Evolutionary conservation across 2,113 vertebrate genomes (phyloP).

Genomic region (Oncorhynchus keta): DNA sequence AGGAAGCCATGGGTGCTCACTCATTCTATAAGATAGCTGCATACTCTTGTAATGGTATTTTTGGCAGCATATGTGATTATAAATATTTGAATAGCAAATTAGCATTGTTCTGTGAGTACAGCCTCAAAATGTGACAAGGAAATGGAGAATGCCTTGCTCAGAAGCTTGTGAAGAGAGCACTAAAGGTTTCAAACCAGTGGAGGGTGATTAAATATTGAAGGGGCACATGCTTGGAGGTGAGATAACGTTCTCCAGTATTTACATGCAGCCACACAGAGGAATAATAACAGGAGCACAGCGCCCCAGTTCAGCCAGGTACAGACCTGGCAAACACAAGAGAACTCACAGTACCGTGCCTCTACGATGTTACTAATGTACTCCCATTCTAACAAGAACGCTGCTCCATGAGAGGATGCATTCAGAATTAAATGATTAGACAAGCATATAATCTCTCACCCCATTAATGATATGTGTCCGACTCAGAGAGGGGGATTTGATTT

Average conservation of each 20-base stretch:
- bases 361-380: too few species aligned
- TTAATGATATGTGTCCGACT: too few species aligned
- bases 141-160: slow-evolving; percentile 48
- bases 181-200: slow-evolving; percentile 52
- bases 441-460: too few species aligned
- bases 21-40: too few species aligned
- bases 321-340: neutral
- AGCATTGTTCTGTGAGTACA: slow-evolving; percentile 7
- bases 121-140: slow-evolving; percentile 5
- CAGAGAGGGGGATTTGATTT: too few species aligned
- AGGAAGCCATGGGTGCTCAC: too few species aligned
- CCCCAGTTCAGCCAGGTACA: neutral
- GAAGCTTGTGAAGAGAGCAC: slow-evolving; percentile 30
- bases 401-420: too few species aligned
- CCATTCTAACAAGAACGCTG: too few species aligned
- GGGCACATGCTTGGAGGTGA: slow-evolving; percentile 35
- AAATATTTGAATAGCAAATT: neutral
- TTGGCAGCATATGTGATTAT: too few species aligned
- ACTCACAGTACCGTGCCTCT: too few species aligned
- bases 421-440: too few species aligned
- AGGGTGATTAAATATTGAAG: slow-evolving; percentile 66
- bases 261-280: slow-evolving; percentile 16
- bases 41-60: too few species aligned
- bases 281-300: neutral
- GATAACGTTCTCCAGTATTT: slow-evolving; percentile 44